Evolutionary conservation across 1,140 invertebrate genomes (phyloP).

Genomic region (Saccostrea echinata): DNA sequence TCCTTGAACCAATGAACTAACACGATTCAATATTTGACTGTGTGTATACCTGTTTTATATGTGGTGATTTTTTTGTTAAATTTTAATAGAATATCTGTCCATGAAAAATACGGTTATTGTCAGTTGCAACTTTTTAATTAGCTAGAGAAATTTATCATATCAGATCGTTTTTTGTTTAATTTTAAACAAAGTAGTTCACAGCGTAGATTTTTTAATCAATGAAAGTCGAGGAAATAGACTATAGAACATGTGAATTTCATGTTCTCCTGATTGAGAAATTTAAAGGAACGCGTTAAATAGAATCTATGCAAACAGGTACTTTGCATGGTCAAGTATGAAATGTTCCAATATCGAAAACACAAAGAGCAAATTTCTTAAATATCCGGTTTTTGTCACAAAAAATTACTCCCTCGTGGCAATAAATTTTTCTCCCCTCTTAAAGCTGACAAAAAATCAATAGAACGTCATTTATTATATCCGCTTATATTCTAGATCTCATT

Average conservation of each 20-base stretch:
- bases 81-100: too few species aligned
- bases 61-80: too few species aligned
- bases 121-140: too few species aligned
- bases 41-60: too few species aligned
- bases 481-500: neutral
- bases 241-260: neutral
- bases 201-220: too few species aligned
- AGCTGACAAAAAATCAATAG: constrained; percentile 18
- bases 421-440: neutral
- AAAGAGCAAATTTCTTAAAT: neutral
- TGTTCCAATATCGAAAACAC: neutral
- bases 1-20: too few species aligned
- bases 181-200: too few species aligned
- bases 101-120: too few species aligned
- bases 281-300: neutral
- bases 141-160: too few species aligned
- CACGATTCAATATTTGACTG: too few species aligned
- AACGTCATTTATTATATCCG: neutral
- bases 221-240: neutral
- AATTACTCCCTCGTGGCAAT: neutral
- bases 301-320: neutral
- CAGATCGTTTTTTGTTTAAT: too few species aligned
- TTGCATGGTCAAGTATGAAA: constrained; percentile 25
- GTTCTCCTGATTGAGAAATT: neutral
- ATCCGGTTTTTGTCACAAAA: constrained; percentile 25